These are phyloP conservation scores for Tortricodes alternella DNA, from an alignment of 2,888 invertebrate species.

Conservation along the genomic window DNA sequence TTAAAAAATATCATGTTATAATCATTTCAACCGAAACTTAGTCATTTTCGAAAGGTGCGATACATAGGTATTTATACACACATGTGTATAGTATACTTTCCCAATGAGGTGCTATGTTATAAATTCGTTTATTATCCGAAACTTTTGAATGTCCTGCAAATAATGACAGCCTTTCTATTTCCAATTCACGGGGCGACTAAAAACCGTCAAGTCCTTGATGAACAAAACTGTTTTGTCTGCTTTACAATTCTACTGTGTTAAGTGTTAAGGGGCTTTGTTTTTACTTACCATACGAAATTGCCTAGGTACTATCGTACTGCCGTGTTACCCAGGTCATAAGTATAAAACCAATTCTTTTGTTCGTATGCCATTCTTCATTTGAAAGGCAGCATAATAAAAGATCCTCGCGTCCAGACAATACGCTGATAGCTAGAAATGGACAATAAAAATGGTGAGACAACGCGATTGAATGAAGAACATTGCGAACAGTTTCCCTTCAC, in stretches of 20 bases:
- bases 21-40: too few species aligned
- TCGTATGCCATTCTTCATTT: neutral
- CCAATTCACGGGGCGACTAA: neutral
- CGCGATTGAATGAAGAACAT: conserved; percentile 64
- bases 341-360: neutral
- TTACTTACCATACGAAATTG: conserved; percentile 50
- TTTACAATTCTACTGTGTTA: conserved; percentile 17
- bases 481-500: too few species aligned
- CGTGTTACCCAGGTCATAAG: neutral
- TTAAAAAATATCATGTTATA: too few species aligned
- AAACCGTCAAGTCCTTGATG: neutral
- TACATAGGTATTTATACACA: too few species aligned
- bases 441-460: conserved; percentile 72
- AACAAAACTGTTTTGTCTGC: conserved; percentile 14
- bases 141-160: neutral
- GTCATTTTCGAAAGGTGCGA: too few species aligned
- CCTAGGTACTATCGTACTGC: neutral
- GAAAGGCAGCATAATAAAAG: conserved; percentile 28
- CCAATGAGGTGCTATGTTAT: too few species aligned
- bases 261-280: conserved; percentile 50
- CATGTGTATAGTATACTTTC: too few species aligned
- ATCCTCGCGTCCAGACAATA: conserved; percentile 58
- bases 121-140: too few species aligned
- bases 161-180: neutral
- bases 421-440: conserved; percentile 71